Evolutionary conservation across 1,140 invertebrate genomes (phyloP), one percentile per base, ranked within the genome.

Genomic region (Bombus turneri): DNA sequence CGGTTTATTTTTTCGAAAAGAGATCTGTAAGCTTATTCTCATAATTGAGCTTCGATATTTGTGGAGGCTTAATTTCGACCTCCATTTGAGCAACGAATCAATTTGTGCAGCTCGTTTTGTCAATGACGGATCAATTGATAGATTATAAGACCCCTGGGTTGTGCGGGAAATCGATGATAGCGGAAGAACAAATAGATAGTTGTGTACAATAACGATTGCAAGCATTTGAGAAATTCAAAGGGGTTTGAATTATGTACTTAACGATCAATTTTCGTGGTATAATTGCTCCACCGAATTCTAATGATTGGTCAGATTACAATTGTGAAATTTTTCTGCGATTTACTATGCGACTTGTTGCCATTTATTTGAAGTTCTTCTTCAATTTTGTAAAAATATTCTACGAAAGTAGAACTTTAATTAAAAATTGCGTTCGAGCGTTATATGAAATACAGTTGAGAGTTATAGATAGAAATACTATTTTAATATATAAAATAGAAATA

Each of bases 91-190:
- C 47, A 81, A 57, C 47, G 68, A 81, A 41, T 72, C 47, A 72
- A 81, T 81, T 81, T 81, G n/a, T 39, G 31, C 31, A 31, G 62
- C 12, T 79, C 62, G 62, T 79, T 79, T 47, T 62, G 76, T 81
- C 79, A 72, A 81, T 81, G 53, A 72, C 47, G 22, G 43, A 81
- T 81, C 79, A 81, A 81, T 81, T 81, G 79, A n/a, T n/a, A 41
- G 79, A 59, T 72, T 81, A 81, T 71, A 18, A 81, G 37, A 41
- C n/a, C 37, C 66, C 47, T 31, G 47, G 10, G 53, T n/a, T 68
- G 47, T 31, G n/a, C 25, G 18, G 22, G 37, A n/a, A 72, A 41
- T 72, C 79, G 79, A 81, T 72, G 37, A 25, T 34, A 57, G 47
- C 37, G 43, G 25, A 43, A 62, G 18, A 72, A 73, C 15, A 81